Base-by-base conservation (phyloP, 2,888 invertebrate genomes). In the Nomada ruficornis region DNA sequence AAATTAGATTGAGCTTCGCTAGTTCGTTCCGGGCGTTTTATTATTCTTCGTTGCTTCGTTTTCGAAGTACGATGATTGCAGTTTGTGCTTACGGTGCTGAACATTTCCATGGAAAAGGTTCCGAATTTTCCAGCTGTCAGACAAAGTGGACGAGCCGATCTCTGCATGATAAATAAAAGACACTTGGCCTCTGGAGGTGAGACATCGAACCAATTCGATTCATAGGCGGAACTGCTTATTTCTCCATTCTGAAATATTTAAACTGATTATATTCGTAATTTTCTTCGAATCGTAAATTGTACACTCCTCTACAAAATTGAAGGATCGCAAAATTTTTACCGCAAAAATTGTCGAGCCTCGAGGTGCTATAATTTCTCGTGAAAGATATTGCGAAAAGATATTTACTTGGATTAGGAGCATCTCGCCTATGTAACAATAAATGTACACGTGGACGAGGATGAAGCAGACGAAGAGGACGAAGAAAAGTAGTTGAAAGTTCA, bases 101-200 rank as follows among this genome's bases (percentile, higher is more conserved):
- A 92, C 47, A 89, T 64, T 80, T 88, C 81, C 71, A 90, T 84
- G 0, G 89, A 91, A 59, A 92, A 89, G 0, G 62, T 77, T 29
- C 83, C 69, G 69, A 92, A 91, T 86, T 91, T 92, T 13, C 90
- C 91, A 4, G 91, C 92, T 0, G 89, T 90, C 15, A 92, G 75
- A 50, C 85, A 68, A n/a, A 91, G 80, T 5, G 91, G 91, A 20
- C 70, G 80, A n/a, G 78, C 73, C 2, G 87, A 82, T 68, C 88
- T 85, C 13, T 71, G 10, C 62, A 89, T 84, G 13, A 90, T 74
- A 10, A 90, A 79, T 9, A 90, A 55, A 3, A 91, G 75, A 13
- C 72, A 68, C 69, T 44, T 88, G 1, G 88, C 80, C 18, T 89
- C 77, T 13, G 20, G 18, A 0, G 84, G 62, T 10, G 83, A 13